phyloP scores from a whole-genome alignment of 2,113 vertebrate species.

The Merops nubicus region DNA sequence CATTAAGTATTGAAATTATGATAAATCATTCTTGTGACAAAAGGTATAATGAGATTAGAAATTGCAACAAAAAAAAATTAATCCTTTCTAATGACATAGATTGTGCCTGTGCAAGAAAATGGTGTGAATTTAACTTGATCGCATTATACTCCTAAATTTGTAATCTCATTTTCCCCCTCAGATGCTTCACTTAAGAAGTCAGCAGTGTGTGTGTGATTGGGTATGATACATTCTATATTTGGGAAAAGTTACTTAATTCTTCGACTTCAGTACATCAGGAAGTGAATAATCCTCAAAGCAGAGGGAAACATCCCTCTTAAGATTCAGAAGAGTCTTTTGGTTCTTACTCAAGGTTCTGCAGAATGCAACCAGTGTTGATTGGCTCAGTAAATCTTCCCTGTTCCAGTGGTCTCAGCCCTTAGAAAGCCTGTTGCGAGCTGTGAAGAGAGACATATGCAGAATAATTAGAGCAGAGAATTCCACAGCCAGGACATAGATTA shows the following conservation, averaged over 20 bases:
- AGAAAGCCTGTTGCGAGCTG: not conserved
- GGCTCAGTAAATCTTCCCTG: not conserved
- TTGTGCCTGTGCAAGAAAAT: conserved; percentile 33
- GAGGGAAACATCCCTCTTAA: conserved; percentile 1
- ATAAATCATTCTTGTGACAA: conserved; percentile 74
- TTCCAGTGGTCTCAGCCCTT: not conserved
- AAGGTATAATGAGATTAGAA: conserved; percentile 78
- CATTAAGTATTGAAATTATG: conserved; percentile 54
- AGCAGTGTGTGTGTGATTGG: not conserved
- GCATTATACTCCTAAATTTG: conserved; percentile 59
- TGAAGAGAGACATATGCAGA: not conserved
- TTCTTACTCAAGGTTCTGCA: not conserved
- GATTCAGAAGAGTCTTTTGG: not conserved
- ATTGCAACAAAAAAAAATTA: conserved; percentile 43
- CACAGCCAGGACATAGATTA: not conserved
- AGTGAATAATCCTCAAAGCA: not conserved
- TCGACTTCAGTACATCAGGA: not conserved
- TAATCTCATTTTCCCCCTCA: conserved; percentile 61
- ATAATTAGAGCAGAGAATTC: conserved; percentile 30
- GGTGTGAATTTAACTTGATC: conserved; percentile 63
- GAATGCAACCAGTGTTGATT: not conserved
- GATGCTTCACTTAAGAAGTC: conserved; percentile 33
- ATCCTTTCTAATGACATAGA: conserved; percentile 69
- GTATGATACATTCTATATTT: conserved; percentile 14
- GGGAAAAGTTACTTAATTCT: conserved; percentile 44